A percentile compares a stretch with the other conserved stretches of the same genome.
phyloP scores from a whole-genome alignment of 1,140 invertebrate genomes.

The Lepidotrigona ventralis region DNA sequence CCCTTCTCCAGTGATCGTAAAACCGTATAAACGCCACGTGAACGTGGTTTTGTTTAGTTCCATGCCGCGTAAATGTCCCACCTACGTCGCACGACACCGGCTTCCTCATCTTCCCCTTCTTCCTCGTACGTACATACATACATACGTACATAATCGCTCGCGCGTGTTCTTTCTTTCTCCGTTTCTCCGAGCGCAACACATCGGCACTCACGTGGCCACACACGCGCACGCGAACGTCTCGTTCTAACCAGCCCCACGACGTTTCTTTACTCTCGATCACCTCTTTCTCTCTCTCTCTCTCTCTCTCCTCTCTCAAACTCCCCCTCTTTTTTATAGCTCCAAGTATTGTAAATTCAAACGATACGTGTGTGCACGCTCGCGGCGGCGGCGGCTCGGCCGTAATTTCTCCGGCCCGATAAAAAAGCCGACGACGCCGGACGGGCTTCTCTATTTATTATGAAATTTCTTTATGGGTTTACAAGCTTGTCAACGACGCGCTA shows the following conservation, averaged over 20 bases:
- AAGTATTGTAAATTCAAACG: constrained; percentile 74
- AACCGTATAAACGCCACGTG: constrained; percentile 65
- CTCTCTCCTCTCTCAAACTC: neutral
- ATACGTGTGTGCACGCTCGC: constrained; percentile 60
- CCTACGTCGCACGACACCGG: constrained; percentile 56
- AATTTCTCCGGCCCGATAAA: constrained; percentile 72
- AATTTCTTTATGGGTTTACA: constrained; percentile 80
- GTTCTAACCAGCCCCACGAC: constrained; percentile 29
- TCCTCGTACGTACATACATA: no score
- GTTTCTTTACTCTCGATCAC: constrained; percentile 20
- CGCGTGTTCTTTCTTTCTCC: neutral
- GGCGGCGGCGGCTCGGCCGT: constrained; percentile 30
- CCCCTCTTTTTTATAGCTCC: constrained; percentile 68
- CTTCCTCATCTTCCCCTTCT: constrained; percentile 21
- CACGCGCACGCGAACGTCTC: constrained; percentile 25
- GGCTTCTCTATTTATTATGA: constrained; percentile 76
- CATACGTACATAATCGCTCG: neutral
- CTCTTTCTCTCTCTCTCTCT: constrained; percentile 3
- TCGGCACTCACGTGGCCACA: constrained; percentile 9
- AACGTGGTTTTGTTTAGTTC: constrained; percentile 70
- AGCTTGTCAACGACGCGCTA: constrained; percentile 70
- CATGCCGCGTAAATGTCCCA: constrained; percentile 52
- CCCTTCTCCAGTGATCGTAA: constrained; percentile 60
- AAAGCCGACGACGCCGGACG: constrained; percentile 48
- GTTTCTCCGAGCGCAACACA: neutral